Evolutionary conservation across 2,113 vertebrate genomes (phyloP), one percentile per base, ranked within the genome.

Genomic region (Anguilla rostrata): DNA sequence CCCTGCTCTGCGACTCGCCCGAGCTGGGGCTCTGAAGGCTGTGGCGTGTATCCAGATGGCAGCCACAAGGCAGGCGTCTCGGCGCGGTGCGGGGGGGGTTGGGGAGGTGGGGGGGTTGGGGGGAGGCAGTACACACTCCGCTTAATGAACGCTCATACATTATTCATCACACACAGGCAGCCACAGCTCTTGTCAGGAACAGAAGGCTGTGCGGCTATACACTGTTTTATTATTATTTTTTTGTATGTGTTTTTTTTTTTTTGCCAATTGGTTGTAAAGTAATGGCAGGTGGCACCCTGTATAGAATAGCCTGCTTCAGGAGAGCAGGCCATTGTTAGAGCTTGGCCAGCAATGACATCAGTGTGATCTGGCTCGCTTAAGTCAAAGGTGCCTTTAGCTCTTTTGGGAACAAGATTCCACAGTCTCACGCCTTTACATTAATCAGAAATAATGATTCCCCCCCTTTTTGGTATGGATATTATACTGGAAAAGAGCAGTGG

Each of bases 41-140:
- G 71, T 95, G 95, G 94, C 94, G 92, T 94, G 93, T 94, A 95
- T 95, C 95, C 95, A 96, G 95, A 96, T 96, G 95, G 95, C 95
- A 96, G 94, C 94, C 95, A 96, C 95, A 95, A 95, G 94, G 94
- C 94, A 34, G 71, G 71, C 71, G 71, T 5, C n/a, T 2, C 71
- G 71, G 71, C 26, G 71, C 29, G 26, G n/a, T 26, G 63, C 22
- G 63, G 63, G 6, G 63, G 63, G 63, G 20, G 20, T 5, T 1
- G 63, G 34, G 34, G 34, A 34, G 34, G 34, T 34, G 0, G 20
- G 60, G 60, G 53, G 53, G 9, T 15, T 15, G 88, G 90, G 92
- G 90, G 86, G 90, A 82, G 83, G 43, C 46, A 39, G 78, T 60
- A 85, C 78, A 84, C 83, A 86, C 87, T 88, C 84, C 43, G 56